Conservation (phyloP, 2,113 vertebrate genomes). For the Epinephelus lanceolatus region DNA sequence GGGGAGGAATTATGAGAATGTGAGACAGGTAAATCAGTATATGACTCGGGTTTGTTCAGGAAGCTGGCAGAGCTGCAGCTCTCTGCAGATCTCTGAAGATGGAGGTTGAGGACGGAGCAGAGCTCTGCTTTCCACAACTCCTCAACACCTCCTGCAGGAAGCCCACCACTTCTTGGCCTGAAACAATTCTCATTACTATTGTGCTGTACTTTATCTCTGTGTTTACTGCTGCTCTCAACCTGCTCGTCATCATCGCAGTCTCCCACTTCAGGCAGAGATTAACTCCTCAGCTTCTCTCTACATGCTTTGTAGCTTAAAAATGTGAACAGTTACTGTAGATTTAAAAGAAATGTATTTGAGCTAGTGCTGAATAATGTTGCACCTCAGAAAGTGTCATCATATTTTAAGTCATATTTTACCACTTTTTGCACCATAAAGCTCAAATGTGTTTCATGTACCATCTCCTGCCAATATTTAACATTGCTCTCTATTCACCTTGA, state of each 20-base stretch:
- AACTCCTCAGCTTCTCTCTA: not conserved
- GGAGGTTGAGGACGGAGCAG: not conserved
- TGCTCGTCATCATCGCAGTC: conserved; percentile 54
- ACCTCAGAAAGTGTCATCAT: too few relatives aligned
- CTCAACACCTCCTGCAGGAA: conserved; percentile 43
- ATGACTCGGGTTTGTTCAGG: not conserved
- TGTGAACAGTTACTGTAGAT: not conserved
- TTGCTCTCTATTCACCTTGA: too few relatives aligned
- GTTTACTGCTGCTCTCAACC: conserved; percentile 42
- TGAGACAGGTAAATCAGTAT: not conserved
- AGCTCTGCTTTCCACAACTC: conserved; percentile 43
- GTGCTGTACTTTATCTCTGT: not conserved
- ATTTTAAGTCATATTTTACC: too few relatives aligned
- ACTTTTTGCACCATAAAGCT: too few relatives aligned
- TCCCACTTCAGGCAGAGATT: conserved; percentile 45
- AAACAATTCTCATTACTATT: not conserved
- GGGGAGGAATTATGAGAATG: not conserved
- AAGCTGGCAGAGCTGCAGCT: not conserved
- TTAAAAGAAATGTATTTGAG: too few relatives aligned
- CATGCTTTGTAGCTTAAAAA: too few relatives aligned
- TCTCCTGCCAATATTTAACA: too few relatives aligned
- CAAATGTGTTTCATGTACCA: too few relatives aligned
- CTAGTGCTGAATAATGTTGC: too few relatives aligned
- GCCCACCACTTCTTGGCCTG: not conserved
- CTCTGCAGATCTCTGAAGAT: not conserved